A percentile compares a stretch with the other conserved stretches of the same genome.
Conservation (phyloP, 1,140 invertebrate genomes). For the Drosophila lini region DNA sequence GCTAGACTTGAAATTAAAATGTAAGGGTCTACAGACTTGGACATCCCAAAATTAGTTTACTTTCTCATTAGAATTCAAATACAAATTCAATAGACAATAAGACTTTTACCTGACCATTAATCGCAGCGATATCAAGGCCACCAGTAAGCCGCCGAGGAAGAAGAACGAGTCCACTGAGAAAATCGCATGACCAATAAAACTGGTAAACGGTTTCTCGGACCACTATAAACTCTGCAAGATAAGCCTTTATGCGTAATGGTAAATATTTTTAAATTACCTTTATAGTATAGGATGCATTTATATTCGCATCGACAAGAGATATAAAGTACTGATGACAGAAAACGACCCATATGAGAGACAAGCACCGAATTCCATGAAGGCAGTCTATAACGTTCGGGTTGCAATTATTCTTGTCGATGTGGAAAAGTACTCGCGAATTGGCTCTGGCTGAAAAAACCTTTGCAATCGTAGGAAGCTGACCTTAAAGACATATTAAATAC, state of each 20-base stretch:
- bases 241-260: not conserved
- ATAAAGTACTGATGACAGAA: constrained; percentile 85
- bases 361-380: constrained; percentile 86
- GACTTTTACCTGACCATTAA: constrained; percentile 86
- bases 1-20: too few species aligned
- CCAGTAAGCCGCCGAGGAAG: constrained; percentile 88
- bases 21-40: too few species aligned
- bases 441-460: constrained; percentile 52
- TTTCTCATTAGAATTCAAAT: too few species aligned
- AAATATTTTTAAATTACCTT: constrained; percentile 3
- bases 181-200: constrained; percentile 1
- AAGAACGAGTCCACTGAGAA: constrained; percentile 89
- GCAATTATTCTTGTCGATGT: constrained; percentile 1
- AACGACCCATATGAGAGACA: constrained; percentile 88
- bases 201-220: not conserved
- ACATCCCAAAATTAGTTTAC: too few species aligned
- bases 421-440: constrained; percentile 46
- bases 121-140: constrained; percentile 87
- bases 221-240: not conserved
- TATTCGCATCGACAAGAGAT: constrained; percentile 13
- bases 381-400: constrained; percentile 79
- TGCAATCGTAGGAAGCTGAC: constrained; percentile 13
- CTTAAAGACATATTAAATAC: constrained; percentile 14
- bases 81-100: constrained; percentile 40
- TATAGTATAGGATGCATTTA: constrained; percentile 47